phyloP scores from a whole-genome alignment of 2,888 invertebrate species.

The Platerodrilus igneus region DNA sequence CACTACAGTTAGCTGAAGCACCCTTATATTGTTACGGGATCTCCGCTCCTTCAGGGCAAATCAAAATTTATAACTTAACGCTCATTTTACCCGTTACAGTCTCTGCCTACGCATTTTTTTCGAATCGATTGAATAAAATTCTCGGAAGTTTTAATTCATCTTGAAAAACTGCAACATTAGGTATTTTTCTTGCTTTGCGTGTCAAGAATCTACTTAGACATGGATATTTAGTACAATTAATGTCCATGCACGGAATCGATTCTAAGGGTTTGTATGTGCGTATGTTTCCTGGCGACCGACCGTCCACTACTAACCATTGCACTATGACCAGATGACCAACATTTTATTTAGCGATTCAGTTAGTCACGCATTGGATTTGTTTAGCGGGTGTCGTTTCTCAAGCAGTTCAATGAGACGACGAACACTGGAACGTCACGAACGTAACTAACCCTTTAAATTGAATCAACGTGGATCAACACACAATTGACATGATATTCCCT shows the following conservation, averaged over 20 bases:
- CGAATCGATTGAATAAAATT: too few species aligned
- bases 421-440: constrained; percentile 7
- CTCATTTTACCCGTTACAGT: too few species aligned
- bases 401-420: constrained; percentile 8
- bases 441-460: constrained; percentile 17
- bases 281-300: constrained; percentile 41
- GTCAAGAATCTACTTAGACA: constrained; percentile 8
- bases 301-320: too few species aligned
- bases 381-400: constrained; percentile 10
- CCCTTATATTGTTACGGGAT: too few species aligned
- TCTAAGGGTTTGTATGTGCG: constrained; percentile 34
- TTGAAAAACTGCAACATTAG: constrained; percentile 4
- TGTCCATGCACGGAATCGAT: constrained; percentile 32
- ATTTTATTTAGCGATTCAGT: constrained; percentile 19
- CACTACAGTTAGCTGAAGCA: too few species aligned
- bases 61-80: too few species aligned
- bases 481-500: constrained; percentile 16
- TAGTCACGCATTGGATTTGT: constrained; percentile 14
- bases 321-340: constrained; percentile 39
- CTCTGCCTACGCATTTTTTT: too few species aligned
- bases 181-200: constrained; percentile 8
- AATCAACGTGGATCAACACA: constrained; percentile 29
- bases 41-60: too few species aligned
- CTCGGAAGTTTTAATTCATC: too few species aligned
- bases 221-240: constrained; percentile 13